Percentiles rank a stretch among this genome's conserved stretches.
phyloP scores from a whole-genome alignment of 2,797 vertebrate genomes.

The Epinephelus malabaricus region DNA sequence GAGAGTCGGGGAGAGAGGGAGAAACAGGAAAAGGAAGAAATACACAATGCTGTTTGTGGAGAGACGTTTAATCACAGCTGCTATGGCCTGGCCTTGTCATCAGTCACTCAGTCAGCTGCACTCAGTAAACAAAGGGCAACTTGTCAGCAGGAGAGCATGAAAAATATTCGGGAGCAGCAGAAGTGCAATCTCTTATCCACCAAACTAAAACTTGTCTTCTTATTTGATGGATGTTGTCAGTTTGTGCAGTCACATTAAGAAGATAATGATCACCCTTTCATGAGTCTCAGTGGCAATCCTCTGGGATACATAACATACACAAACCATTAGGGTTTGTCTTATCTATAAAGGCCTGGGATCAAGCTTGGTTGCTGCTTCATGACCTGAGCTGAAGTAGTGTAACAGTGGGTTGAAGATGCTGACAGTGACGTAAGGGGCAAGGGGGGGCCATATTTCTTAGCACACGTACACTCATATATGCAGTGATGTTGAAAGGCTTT shows the following conservation, averaged over 20 bases:
- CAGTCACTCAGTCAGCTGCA: conserved; percentile 43
- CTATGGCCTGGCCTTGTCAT: conserved; percentile 21
- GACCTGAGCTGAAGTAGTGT: conserved; percentile 7
- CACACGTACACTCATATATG: conserved; percentile 7
- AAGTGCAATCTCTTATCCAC: conserved; percentile 1
- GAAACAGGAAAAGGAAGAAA: conserved; percentile 71
- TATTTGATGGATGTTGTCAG: conserved; percentile 9
- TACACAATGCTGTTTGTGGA: conserved; percentile 51
- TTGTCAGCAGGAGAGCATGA: conserved; percentile 26
- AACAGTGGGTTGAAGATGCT: conserved; percentile 11
- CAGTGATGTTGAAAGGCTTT: no score
- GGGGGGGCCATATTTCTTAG: not conserved
- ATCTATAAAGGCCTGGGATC: conserved; percentile 17
- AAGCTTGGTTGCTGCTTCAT: conserved; percentile 11
- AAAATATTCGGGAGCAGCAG: conserved; percentile 26
- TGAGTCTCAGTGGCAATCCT: not conserved
- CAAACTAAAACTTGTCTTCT: not conserved
- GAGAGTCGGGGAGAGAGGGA: conserved; percentile 31
- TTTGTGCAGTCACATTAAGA: conserved; percentile 4
- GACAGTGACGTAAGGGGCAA: not conserved
- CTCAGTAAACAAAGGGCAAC: conserved; percentile 42
- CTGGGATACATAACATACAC: conserved; percentile 1
- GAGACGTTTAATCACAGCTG: conserved; percentile 52
- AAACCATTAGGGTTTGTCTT: conserved; percentile 3
- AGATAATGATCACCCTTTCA: not conserved